Evolutionary conservation across 2,888 invertebrate species (phyloP).

Genomic region (Drosophila putrida): DNA sequence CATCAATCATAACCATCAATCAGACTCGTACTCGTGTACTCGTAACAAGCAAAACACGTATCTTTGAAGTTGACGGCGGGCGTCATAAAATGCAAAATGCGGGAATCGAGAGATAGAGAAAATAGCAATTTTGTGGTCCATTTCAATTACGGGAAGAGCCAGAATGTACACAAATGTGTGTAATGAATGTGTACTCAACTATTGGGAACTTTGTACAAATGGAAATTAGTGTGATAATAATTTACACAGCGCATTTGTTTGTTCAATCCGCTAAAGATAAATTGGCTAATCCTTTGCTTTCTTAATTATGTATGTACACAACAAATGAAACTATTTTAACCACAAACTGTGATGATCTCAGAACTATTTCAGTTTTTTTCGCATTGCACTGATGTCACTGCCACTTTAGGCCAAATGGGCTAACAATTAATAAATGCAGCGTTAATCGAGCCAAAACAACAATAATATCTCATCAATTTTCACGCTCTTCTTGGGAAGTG

Average conservation of each 20-base stretch:
- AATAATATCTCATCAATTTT: conserved; percentile 18
- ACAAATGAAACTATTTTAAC: conserved; percentile 19
- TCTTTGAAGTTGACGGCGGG: conserved; percentile 71
- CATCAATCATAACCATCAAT: conserved; percentile 79
- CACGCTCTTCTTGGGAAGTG: conserved; percentile 33
- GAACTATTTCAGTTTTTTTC: conserved; percentile 18
- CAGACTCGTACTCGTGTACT: conserved; percentile 56
- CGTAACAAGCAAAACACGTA: conserved; percentile 23
- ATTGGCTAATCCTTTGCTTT: conserved; percentile 32
- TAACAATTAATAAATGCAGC: conserved; percentile 42
- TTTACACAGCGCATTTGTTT: conserved; percentile 26
- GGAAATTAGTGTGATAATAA: conserved; percentile 23
- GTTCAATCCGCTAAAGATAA: conserved; percentile 21
- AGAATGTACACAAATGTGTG: conserved; percentile 12
- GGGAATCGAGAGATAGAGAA: background rate
- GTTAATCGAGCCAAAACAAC: conserved; percentile 8
- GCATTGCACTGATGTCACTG: conserved; percentile 62
- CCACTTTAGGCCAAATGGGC: conserved; percentile 41
- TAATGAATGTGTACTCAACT: background rate
- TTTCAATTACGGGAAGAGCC: conserved; percentile 58
- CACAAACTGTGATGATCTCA: conserved; percentile 42
- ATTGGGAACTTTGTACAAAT: background rate
- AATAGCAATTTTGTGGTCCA: conserved; percentile 59
- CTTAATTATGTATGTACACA: conserved; percentile 22
- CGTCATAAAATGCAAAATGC: conserved; percentile 46